A percentile compares a stretch with the other conserved stretches of the same genome.
These are phyloP conservation scores for Cyaniris semiargus DNA, from an alignment of 2,888 invertebrate species.

Conservation along the genomic window DNA sequence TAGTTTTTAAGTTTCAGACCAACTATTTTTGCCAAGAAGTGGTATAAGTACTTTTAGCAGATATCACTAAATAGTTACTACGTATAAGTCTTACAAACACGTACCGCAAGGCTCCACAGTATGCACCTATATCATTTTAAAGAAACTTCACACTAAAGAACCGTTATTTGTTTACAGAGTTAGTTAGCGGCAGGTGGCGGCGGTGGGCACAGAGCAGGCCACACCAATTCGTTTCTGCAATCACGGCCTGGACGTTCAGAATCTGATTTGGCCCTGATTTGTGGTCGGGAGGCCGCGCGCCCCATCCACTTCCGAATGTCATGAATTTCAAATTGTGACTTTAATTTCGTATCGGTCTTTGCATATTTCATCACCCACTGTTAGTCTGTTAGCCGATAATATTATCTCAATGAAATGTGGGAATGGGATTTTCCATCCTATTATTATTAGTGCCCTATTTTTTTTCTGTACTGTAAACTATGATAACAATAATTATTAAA, in stretches of 20 bases:
- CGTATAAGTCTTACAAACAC: too few relatives aligned
- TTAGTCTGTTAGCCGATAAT: conserved; percentile 16
- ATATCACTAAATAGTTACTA: too few relatives aligned
- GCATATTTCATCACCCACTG: conserved; percentile 30
- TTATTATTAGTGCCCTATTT: too few relatives aligned
- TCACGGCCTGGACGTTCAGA: conserved; percentile 67
- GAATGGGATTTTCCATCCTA: background rate
- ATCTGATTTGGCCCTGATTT: conserved; percentile 77
- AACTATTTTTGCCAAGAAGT: too few relatives aligned
- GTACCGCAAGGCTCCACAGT: too few relatives aligned
- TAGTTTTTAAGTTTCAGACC: too few relatives aligned
- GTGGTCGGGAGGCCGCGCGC: conserved; percentile 55
- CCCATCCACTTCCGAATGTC: conserved; percentile 30
- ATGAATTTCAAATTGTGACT: conserved; percentile 33
- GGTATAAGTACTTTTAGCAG: too few relatives aligned
- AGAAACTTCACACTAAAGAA: background rate
- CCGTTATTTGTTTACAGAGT: conserved; percentile 37
- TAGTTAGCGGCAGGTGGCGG: conserved; percentile 41
- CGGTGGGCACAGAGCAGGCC: conserved; percentile 37
- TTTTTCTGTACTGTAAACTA: too few relatives aligned
- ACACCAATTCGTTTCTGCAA: conserved; percentile 59
- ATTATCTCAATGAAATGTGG: background rate
- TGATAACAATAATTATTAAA: too few relatives aligned
- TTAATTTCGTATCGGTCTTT: conserved; percentile 30
- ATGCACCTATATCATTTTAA: background rate